Percentiles rank a stretch among this genome's conserved stretches.
Evolutionary conservation across 30 jellyfish, hydroid and myxozoan species (phyloP).

Genomic region (Morbakka virulenta): DNA sequence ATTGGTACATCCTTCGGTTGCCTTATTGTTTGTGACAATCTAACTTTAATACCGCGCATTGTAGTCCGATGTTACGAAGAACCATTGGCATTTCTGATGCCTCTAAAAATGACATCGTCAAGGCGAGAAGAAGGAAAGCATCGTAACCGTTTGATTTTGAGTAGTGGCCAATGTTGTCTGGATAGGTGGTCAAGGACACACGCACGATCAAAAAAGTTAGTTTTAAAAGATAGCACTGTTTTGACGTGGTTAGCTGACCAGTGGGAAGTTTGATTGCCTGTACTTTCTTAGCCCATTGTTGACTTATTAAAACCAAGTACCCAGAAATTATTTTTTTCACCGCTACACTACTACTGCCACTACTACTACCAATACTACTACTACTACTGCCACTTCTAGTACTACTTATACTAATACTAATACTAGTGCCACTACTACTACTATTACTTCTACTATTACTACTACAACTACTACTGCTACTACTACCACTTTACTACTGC

Average conservation of each 20-base stretch:
- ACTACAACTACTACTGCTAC: too few relatives aligned
- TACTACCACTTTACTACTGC: too few relatives aligned
- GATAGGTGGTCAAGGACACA: slow-evolving; percentile 69
- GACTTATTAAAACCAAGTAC: too few relatives aligned
- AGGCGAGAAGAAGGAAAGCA: slow-evolving; percentile 53
- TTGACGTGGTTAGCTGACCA: slow-evolving; percentile 75
- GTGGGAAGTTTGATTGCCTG: slow-evolving; percentile 37
- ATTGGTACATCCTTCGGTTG: slow-evolving; percentile 92
- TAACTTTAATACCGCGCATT: slow-evolving; percentile 45
- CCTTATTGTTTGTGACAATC: slow-evolving; percentile 72
- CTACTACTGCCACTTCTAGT: too few relatives aligned
- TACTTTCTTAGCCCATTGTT: too few relatives aligned
- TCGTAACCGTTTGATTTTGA: slow-evolving; percentile 52
- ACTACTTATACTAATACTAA: too few relatives aligned
- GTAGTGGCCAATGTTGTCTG: slow-evolving; percentile 77
- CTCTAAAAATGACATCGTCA: slow-evolving; percentile 66
- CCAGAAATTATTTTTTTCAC: too few relatives aligned
- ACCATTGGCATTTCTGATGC: slow-evolving; percentile 65
- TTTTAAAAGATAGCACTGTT: slow-evolving; percentile 41
- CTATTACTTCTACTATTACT: too few relatives aligned
- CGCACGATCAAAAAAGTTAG: slow-evolving; percentile 25
- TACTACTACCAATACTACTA: too few relatives aligned
- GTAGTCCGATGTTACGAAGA: slow-evolving; percentile 79
- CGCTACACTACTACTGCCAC: too few relatives aligned
- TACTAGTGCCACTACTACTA: too few relatives aligned